Conservation (phyloP, 2,797 vertebrate species). For the Synanceia verrucosa region DNA sequence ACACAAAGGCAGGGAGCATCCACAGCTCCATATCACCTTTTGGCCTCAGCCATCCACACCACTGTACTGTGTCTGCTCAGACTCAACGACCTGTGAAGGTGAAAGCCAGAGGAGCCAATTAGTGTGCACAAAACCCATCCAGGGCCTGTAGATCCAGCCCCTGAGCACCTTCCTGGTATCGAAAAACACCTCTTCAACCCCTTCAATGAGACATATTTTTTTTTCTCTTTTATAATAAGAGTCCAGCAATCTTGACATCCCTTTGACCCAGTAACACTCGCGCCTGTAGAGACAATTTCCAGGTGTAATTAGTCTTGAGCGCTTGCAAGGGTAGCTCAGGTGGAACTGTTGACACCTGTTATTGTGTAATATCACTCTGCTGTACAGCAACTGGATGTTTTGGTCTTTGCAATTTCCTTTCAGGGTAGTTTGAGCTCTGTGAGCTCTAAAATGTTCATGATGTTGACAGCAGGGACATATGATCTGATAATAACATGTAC, state of each 20-base stretch:
- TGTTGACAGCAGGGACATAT: neutral
- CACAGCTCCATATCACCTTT: constrained; percentile 52
- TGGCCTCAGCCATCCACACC: constrained; percentile 41
- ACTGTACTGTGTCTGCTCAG: constrained; percentile 31
- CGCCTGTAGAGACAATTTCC: constrained; percentile 40
- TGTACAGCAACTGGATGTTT: neutral
- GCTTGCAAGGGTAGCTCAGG: constrained; percentile 15
- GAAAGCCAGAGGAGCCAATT: constrained; percentile 73
- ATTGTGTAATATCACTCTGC: neutral
- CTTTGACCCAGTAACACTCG: constrained; percentile 13
- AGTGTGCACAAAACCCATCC: constrained; percentile 38
- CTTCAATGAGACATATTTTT: neutral
- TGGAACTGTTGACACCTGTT: constrained; percentile 39
- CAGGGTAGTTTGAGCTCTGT: neutral
- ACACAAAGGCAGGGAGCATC: constrained; percentile 16
- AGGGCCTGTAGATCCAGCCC: neutral
- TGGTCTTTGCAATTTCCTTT: neutral
- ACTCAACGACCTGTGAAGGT: constrained; percentile 67
- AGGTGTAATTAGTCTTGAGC: constrained; percentile 33
- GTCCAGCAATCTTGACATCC: neutral
- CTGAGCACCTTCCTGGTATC: neutral
- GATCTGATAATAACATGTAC: neutral
- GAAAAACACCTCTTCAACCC: neutral
- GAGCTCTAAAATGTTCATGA: neutral
- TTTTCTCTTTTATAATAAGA: neutral